These are phyloP conservation scores for Ptychadena robeensis DNA, from an alignment of 2,797 vertebrate genomes.

Conservation along the genomic window DNA sequence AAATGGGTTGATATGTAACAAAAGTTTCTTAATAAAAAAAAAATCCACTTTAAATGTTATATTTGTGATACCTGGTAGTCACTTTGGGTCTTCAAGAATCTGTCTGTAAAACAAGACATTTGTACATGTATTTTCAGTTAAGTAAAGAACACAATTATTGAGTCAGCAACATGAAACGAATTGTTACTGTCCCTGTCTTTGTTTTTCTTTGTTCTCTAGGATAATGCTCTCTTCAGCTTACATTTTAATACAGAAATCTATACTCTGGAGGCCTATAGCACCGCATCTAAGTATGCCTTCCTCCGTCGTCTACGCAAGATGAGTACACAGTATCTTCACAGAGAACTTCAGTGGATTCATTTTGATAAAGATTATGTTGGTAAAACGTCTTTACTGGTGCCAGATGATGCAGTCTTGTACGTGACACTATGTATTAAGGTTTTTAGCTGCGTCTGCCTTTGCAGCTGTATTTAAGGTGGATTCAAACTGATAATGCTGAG, in stretches of 20 bases:
- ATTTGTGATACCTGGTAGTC: too few relatives aligned
- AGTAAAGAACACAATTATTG: too few relatives aligned
- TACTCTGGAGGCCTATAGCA: not conserved
- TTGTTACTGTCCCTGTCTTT: too few relatives aligned
- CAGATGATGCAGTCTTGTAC: not conserved
- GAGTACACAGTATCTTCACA: not conserved
- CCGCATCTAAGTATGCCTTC: slow-evolving; percentile 40
- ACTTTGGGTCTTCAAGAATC: too few relatives aligned
- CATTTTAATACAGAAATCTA: not conserved
- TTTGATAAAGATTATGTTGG: not conserved
- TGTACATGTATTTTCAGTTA: too few relatives aligned
- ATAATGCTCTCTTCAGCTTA: not conserved
- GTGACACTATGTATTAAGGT: not conserved
- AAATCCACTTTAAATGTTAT: too few relatives aligned
- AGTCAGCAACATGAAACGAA: too few relatives aligned
- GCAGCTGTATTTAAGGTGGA: not conserved
- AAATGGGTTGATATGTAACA: too few relatives aligned
- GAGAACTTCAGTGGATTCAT: not conserved
- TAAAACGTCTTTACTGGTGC: not conserved
- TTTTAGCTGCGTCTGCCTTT: not conserved
- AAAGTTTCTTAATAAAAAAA: too few relatives aligned
- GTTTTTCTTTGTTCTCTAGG: not conserved
- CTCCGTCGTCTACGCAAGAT: not conserved
- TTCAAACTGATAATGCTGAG: too few relatives aligned
- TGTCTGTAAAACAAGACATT: not conserved